Conservation (phyloP, 2,797 vertebrate genomes). For the Staurois parvus region DNA sequence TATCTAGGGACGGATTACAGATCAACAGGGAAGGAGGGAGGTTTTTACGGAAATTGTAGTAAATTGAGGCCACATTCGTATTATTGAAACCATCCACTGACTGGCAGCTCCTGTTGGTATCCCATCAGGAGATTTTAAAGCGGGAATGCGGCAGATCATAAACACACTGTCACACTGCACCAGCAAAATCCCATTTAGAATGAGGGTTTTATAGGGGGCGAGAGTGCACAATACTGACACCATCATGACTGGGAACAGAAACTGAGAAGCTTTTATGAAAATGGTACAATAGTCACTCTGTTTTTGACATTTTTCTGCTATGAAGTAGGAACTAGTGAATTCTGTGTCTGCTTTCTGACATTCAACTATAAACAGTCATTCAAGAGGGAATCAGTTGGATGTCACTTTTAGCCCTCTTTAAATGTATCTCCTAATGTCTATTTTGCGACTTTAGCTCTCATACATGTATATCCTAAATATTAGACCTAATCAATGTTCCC, state of each 20-base stretch:
- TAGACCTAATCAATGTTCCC: too few relatives aligned
- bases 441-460: too few relatives aligned
- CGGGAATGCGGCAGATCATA: neutral
- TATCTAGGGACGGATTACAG: neutral
- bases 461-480: too few relatives aligned
- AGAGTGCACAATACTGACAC: neutral
- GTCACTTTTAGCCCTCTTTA: too few relatives aligned
- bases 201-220: neutral
- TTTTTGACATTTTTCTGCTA: neutral
- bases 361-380: too few relatives aligned
- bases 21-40: neutral
- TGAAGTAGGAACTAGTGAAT: conserved; percentile 4
- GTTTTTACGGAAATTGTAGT: neutral
- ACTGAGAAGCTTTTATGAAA: conserved; percentile 1
- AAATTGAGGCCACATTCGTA: conserved; percentile 1
- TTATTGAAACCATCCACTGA: neutral
- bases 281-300: conserved; percentile 18
- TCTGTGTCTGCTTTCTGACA: too few relatives aligned
- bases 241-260: neutral
- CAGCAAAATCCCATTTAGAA: neutral
- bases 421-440: too few relatives aligned
- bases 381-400: too few relatives aligned
- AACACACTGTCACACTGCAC: neutral
- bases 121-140: neutral
- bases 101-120: neutral